These are phyloP conservation scores for Panzeria rudis DNA, from an alignment of 2,888 invertebrate genomes.

Conservation along the genomic window DNA sequence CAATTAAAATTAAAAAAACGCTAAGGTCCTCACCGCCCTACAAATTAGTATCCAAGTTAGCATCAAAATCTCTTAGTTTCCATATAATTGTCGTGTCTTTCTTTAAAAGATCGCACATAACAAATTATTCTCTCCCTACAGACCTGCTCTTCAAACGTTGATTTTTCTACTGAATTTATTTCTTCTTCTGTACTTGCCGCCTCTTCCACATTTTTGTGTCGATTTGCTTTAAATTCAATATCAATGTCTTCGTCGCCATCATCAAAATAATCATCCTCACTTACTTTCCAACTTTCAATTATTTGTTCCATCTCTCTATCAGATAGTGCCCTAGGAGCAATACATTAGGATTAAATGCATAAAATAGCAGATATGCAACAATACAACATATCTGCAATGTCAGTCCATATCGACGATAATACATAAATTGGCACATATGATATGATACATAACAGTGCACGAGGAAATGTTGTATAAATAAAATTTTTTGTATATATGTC, in stretches of 20 bases:
- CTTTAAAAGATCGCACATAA: slow-evolving; percentile 4
- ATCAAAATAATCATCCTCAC: slow-evolving; percentile 24
- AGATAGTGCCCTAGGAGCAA: slow-evolving; percentile 19
- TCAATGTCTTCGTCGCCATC: background rate
- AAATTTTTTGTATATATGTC: no score
- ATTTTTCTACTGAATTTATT: background rate
- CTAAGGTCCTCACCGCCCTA: background rate
- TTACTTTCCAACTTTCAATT: slow-evolving; percentile 17
- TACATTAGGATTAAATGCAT: no score
- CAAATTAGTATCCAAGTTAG: slow-evolving; percentile 2
- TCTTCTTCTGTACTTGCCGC: background rate
- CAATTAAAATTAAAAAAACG: background rate
- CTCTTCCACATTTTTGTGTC: background rate
- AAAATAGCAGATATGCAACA: no score
- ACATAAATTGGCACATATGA: no score
- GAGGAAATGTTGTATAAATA: no score
- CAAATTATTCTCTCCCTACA: background rate
- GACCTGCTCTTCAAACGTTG: no score
- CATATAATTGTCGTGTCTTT: slow-evolving; percentile 1
- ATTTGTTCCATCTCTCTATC: slow-evolving; percentile 6
- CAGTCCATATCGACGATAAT: no score
- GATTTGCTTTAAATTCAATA: background rate
- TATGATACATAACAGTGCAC: no score
- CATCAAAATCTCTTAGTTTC: slow-evolving; percentile 17
- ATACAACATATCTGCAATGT: no score